These are phyloP conservation scores for Latrodectus elegans DNA, from an alignment of 2,888 invertebrate genomes.

Conservation along the genomic window DNA sequence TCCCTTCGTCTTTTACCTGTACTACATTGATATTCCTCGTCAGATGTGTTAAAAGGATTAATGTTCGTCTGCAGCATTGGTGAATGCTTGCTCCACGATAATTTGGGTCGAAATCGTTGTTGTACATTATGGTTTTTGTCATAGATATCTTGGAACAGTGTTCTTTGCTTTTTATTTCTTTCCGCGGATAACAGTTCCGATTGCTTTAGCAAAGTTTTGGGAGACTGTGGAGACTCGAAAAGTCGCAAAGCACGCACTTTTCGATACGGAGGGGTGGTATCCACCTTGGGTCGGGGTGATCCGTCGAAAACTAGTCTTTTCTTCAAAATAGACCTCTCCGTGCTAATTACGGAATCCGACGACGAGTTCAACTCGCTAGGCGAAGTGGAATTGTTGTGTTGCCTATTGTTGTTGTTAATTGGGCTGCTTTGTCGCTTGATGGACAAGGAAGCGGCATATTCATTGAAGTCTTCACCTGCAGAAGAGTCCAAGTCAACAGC, in stretches of 20 bases:
- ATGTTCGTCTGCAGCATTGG: slow-evolving; percentile 78
- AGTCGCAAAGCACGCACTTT: slow-evolving; percentile 81
- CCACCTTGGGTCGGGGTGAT: neutral
- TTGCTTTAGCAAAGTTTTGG: slow-evolving; percentile 84
- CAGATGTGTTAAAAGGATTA: slow-evolving; percentile 83
- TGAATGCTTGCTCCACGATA: slow-evolving; percentile 4
- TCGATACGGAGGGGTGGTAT: slow-evolving; percentile 79
- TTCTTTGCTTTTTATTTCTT: neutral
- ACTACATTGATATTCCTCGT: slow-evolving; percentile 77
- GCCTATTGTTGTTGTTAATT: neutral
- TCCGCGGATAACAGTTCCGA: slow-evolving; percentile 52
- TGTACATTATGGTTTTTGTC: slow-evolving; percentile 33
- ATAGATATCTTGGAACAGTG: neutral
- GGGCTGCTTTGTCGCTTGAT: slow-evolving; percentile 6
- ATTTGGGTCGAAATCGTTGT: neutral
- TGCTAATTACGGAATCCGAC: slow-evolving; percentile 34
- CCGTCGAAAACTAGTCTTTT: neutral
- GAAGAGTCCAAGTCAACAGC: neutral
- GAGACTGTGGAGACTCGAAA: slow-evolving; percentile 89
- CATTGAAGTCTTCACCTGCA: neutral
- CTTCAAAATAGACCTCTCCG: neutral
- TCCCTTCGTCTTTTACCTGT: slow-evolving; percentile 48
- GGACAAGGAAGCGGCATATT: slow-evolving; percentile 7
- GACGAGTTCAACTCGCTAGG: slow-evolving; percentile 47
- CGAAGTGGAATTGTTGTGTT: neutral